phyloP scores from a whole-genome alignment of 1,140 invertebrate genomes.

The Gyrodactylus bullatarudis region DNA sequence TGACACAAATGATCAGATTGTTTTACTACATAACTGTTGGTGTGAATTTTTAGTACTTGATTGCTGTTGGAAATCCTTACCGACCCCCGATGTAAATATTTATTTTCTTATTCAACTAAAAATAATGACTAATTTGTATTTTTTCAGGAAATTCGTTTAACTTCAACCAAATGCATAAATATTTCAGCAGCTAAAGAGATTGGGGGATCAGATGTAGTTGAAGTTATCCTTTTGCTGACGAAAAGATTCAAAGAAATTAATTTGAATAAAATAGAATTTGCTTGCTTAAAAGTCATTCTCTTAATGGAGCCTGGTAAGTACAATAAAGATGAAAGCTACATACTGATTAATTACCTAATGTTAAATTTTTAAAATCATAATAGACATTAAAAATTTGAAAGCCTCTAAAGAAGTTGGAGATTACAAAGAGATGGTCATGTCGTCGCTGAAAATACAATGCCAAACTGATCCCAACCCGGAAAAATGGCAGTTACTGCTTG shows the following conservation, averaged over 20 bases:
- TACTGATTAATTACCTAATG: too few species aligned
- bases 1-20: slow-evolving; percentile 80
- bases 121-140: slow-evolving; percentile 33
- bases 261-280: slow-evolving; percentile 81
- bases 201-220: slow-evolving; percentile 34
- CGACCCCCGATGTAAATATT: slow-evolving; percentile 50
- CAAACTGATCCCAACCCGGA: background rate
- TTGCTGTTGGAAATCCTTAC: slow-evolving; percentile 16
- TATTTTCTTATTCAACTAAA: slow-evolving; percentile 24
- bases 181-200: slow-evolving; percentile 34
- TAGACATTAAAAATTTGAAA: background rate
- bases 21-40: slow-evolving; percentile 78
- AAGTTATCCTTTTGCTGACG: slow-evolving; percentile 64
- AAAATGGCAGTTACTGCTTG: background rate
- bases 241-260: slow-evolving; percentile 50
- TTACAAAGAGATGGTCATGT: background rate
- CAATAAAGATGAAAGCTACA: too few species aligned
- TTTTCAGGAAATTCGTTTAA: slow-evolving; percentile 28
- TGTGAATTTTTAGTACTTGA: slow-evolving; percentile 55
- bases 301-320: slow-evolving; percentile 49
- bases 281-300: slow-evolving; percentile 63
- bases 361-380: too few species aligned
- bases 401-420: background rate
- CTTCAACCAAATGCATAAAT: slow-evolving; percentile 31
- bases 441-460: background rate